Conservation (phyloP, 30 jellyfish, hydroid and myxozoan species). For the Calvadosia cruxmelitensis region DNA sequence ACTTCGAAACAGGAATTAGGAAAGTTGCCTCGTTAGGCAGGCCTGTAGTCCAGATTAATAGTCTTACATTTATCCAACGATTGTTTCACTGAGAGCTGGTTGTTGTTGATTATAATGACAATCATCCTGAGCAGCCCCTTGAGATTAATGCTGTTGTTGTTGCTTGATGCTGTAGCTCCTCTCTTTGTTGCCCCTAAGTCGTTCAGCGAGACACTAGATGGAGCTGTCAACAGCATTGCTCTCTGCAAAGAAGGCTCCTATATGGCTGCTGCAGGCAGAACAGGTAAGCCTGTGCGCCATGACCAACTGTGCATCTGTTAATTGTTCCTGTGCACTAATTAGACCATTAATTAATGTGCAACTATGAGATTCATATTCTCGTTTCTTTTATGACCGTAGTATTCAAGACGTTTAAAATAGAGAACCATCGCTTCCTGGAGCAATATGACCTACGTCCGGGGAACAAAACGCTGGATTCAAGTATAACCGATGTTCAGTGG, state of each 20-base stretch:
- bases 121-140: too few relatives aligned
- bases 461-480: conserved; percentile 54
- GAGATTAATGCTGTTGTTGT: background rate
- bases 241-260: conserved; percentile 64
- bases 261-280: conserved; percentile 88
- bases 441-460: conserved; percentile 61
- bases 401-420: conserved; percentile 46
- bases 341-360: background rate
- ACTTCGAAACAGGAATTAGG: too few relatives aligned
- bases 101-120: too few relatives aligned
- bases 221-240: conserved; percentile 60
- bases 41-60: too few relatives aligned
- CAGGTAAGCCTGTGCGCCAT: conserved; percentile 9
- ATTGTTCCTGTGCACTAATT: background rate
- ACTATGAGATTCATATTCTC: background rate
- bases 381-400: conserved; percentile 8
- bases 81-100: too few relatives aligned
- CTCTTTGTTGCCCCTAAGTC: conserved; percentile 15
- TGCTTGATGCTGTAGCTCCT: background rate
- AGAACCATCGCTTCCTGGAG: conserved; percentile 48
- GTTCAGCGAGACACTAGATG: conserved; percentile 43
- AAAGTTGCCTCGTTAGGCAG: too few relatives aligned
- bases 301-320: background rate
- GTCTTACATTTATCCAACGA: too few relatives aligned
- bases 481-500: conserved; percentile 81